phyloP scores from a whole-genome alignment of 2,797 vertebrate genomes.

The Anniella stebbinsi region DNA sequence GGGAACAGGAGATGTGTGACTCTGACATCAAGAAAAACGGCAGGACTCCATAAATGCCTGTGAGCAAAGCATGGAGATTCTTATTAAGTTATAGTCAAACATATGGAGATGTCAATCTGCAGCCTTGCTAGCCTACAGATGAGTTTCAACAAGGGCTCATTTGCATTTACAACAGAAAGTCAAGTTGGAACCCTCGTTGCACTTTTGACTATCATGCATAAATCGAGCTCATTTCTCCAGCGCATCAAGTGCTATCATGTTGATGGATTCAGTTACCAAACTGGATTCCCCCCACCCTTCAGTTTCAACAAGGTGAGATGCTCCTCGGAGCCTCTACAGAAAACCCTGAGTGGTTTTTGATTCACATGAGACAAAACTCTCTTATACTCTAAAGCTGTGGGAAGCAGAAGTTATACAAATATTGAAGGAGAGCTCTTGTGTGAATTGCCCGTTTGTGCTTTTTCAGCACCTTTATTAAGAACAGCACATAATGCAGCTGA shows the following conservation, averaged over 20 bases:
- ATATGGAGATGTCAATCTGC: slow-evolving; percentile 34
- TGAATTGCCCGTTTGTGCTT: slow-evolving; percentile 67
- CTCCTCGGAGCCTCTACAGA: slow-evolving; percentile 57
- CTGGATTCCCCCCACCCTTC: slow-evolving; percentile 35
- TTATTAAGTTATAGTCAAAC: slow-evolving; percentile 11
- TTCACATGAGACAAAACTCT: slow-evolving; percentile 64
- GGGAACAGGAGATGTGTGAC: not conserved
- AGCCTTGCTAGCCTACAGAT: slow-evolving; percentile 23
- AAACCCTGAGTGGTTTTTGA: slow-evolving; percentile 60
- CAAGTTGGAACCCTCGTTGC: slow-evolving; percentile 12
- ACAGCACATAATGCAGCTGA: slow-evolving; percentile 58
- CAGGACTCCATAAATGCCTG: not conserved
- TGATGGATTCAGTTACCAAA: slow-evolving; percentile 62
- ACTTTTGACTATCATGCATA: slow-evolving; percentile 24
- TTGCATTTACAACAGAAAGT: slow-evolving; percentile 42
- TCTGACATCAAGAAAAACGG: not conserved
- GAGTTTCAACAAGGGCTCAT: slow-evolving; percentile 43
- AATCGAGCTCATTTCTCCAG: slow-evolving; percentile 58
- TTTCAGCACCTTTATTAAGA: slow-evolving; percentile 68
- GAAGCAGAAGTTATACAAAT: slow-evolving; percentile 71
- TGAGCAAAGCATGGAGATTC: not conserved
- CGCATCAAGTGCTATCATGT: slow-evolving; percentile 57
- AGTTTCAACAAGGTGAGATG: slow-evolving; percentile 53
- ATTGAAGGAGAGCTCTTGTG: slow-evolving; percentile 61
- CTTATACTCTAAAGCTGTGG: slow-evolving; percentile 26